These are phyloP conservation scores for Folsomia candida DNA, from an alignment of 2,888 invertebrate species.

Conservation along the genomic window DNA sequence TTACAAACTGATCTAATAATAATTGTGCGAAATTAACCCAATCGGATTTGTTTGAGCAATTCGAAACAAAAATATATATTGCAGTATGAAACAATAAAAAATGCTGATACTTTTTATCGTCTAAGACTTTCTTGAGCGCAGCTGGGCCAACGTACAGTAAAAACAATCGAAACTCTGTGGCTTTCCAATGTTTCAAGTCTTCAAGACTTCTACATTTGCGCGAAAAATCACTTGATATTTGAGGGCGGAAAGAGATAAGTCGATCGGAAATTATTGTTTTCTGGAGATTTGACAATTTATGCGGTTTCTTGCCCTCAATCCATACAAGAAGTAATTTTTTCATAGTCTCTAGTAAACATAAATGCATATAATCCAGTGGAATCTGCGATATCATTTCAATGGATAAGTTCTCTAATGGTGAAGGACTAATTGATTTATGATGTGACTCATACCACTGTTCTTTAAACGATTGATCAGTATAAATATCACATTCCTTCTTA, in stretches of 20 bases:
- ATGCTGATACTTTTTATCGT: background rate
- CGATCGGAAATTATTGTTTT: too few species aligned
- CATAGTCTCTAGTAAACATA: too few species aligned
- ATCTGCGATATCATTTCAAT: too few species aligned
- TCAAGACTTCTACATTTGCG: background rate
- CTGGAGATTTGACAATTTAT: too few species aligned
- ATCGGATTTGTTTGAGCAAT: background rate
- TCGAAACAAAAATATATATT: background rate
- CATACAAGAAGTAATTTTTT: background rate
- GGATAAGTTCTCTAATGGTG: too few species aligned
- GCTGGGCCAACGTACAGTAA: background rate
- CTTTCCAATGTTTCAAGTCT: background rate
- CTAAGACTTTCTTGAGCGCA: background rate
- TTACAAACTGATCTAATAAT: background rate
- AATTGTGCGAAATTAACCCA: background rate
- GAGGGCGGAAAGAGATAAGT: background rate
- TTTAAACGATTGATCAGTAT: too few species aligned
- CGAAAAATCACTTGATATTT: background rate
- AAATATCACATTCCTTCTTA: too few species aligned
- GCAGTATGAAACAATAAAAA: background rate
- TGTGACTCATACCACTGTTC: too few species aligned
- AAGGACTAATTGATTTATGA: too few species aligned
- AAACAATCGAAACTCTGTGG: too few species aligned
- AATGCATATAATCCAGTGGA: too few species aligned
- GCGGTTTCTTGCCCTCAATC: background rate